These are phyloP conservation scores for Bubo scandiacus DNA, from an alignment of 2,113 vertebrate genomes.

Conservation along the genomic window DNA sequence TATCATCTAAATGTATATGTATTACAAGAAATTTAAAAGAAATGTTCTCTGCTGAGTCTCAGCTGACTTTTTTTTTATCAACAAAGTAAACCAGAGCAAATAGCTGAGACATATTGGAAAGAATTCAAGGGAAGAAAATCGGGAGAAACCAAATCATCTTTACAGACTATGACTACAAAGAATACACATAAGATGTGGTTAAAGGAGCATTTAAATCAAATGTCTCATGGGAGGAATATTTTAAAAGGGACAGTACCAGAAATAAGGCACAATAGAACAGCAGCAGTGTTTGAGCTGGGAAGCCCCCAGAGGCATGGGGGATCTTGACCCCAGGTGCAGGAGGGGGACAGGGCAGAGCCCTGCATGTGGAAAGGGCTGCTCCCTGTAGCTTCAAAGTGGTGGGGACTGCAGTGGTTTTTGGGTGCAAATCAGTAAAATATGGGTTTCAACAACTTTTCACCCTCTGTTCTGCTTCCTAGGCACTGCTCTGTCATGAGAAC, in stretches of 20 bases:
- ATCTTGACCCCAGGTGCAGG: not conserved
- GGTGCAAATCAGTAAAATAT: not conserved
- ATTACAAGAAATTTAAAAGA: conserved; percentile 24
- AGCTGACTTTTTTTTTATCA: conserved; percentile 58
- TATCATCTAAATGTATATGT: not conserved
- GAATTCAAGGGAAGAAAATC: conserved; percentile 47
- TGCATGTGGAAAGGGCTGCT: not conserved
- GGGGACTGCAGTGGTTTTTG: not conserved
- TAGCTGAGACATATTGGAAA: conserved; percentile 16
- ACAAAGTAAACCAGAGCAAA: conserved; percentile 58
- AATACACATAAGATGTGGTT: not conserved
- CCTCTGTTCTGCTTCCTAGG: not conserved
- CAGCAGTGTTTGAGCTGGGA: not conserved
- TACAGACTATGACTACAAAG: not conserved
- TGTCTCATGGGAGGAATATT: not conserved
- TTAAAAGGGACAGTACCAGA: not conserved
- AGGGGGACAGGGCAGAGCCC: not conserved
- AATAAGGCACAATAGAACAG: not conserved
- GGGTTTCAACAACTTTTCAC: not conserved
- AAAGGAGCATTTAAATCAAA: not conserved
- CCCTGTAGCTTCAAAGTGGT: not conserved
- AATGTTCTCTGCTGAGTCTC: conserved; percentile 41
- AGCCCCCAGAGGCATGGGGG: not conserved
- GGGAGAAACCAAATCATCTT: conserved; percentile 37
- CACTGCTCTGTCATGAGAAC: not conserved